Evolutionary conservation across 2,113 vertebrate species (phyloP), one percentile per base, ranked within the genome.

Genomic region (Puffinus mauretanicus): DNA sequence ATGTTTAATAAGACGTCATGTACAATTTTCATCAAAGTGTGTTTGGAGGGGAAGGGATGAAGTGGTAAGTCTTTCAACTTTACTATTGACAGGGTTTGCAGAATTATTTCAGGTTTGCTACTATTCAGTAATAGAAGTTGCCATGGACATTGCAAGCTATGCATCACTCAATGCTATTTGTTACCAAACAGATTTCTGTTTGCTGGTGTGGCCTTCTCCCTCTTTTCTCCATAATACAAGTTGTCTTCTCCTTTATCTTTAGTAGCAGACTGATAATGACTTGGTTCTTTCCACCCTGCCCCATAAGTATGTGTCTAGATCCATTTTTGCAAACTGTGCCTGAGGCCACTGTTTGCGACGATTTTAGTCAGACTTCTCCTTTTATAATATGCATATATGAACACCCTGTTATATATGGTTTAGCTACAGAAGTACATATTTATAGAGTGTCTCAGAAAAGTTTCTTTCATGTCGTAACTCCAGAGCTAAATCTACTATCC

Each of bases 331-430:
- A 40, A 47, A 80, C 52, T 16, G 16, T 34, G 18, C 51, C 57
- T 34, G 42, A 67, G 61, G 40, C 21, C 13, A 20, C 2, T 49
- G 36, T 42, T 55, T 36, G 36, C 2, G 0, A 71, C 0, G 1
- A 25, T 67, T 60, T 54, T 73, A 55, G 26, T 34, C 38, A 38
- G n/a, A 9, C 13, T 16, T 34, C 40, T 40, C 20, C 42, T 44
- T 44, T 49, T 73, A 40, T 21, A 66, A 16, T 26, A 40, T 2
- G 9, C 49, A 25, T 16, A 4, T 27, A 29, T n/a, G 24, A 47
- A 46, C 46, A 54, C 13, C 9, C 34, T 73, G 18, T 51, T 64
- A 22, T 18, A 25, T 42, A 44, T 40, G 19, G 27, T 71, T 27
- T 49, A 64, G 25, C 30, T 49, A 44, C 16, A 46, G 20, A 75